Evolutionary conservation across 2,888 invertebrate species (phyloP), one percentile per base, ranked within the genome.

Genomic region (Seladonia tumulorum): DNA sequence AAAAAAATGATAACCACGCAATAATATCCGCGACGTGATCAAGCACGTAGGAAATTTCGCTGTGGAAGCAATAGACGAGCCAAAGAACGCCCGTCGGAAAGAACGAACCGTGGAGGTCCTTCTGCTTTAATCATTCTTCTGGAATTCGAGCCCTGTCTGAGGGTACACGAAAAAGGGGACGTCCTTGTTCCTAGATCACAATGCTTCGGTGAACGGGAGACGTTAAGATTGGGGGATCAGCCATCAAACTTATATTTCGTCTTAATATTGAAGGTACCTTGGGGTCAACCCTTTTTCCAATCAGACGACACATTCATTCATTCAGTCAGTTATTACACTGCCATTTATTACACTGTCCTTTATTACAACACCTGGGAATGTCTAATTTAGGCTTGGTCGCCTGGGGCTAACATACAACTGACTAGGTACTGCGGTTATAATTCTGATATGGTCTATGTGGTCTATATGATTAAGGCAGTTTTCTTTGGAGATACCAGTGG

Each of bases 21-120:
- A 84, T 74, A 85, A 86, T 85, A 83, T 79, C 78, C 66, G 66
- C 76, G 81, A 88, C 84, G 87, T 81, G 89, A 90, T 88, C 88
- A 87, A 85, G 87, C 90, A 90, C 83, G 88, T 84, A 85, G 82
- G 82, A 82, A 83, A 90, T 87, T 73, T 66, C 66, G 66, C 66
- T 66, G 35, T 35, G 35, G 66, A 66, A 35, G 66, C 66, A 66
- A 66, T 66, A 68, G 70, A 73, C 75, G 84, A 66, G 74, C 49
- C 84, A 87, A 87, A 82, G 87, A 85, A 83, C 79, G 87, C 39
- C 66, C 53, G 29, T 8, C 29, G 53, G 53, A 53, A 39, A 57
- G 74, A 78, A 60, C 25, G 14, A 29, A 16, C 25, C 60, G 14
- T 53, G 53, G 25, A 60, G 7, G 25, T 16, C 29, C 25, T 25